phyloP scores from a whole-genome alignment of 2,888 invertebrate species.

The Cactoblastis cactorum region DNA sequence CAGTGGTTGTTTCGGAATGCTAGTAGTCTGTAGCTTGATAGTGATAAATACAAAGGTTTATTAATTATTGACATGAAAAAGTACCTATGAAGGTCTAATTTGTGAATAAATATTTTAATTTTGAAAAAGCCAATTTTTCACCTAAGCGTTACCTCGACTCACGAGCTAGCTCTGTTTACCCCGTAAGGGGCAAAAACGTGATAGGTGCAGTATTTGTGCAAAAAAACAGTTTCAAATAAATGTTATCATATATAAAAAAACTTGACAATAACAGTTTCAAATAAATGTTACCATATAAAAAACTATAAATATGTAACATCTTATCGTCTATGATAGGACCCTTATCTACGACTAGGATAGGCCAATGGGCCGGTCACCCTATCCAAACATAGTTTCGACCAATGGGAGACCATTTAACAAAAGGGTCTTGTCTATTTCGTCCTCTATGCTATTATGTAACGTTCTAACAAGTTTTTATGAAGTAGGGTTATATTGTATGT shows the following conservation, averaged over 20 bases:
- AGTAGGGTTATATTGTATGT: background rate
- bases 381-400: background rate
- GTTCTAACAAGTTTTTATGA: background rate
- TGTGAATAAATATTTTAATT: too few relatives aligned
- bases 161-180: too few relatives aligned
- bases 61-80: too few relatives aligned
- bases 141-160: too few relatives aligned
- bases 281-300: background rate
- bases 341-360: background rate
- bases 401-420: background rate
- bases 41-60: too few relatives aligned
- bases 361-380: background rate
- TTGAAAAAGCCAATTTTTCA: too few relatives aligned
- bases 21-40: too few relatives aligned
- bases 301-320: background rate
- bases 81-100: too few relatives aligned
- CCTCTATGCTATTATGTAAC: background rate
- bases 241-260: background rate
- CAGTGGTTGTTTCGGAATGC: too few relatives aligned
- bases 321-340: background rate
- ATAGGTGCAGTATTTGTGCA: too few relatives aligned
- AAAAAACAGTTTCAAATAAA: background rate
- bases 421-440: background rate
- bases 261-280: background rate
- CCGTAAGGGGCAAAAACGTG: too few relatives aligned